These are phyloP conservation scores for Phainopepla nitens DNA, from an alignment of 2,113 vertebrate species.

Conservation along the genomic window DNA sequence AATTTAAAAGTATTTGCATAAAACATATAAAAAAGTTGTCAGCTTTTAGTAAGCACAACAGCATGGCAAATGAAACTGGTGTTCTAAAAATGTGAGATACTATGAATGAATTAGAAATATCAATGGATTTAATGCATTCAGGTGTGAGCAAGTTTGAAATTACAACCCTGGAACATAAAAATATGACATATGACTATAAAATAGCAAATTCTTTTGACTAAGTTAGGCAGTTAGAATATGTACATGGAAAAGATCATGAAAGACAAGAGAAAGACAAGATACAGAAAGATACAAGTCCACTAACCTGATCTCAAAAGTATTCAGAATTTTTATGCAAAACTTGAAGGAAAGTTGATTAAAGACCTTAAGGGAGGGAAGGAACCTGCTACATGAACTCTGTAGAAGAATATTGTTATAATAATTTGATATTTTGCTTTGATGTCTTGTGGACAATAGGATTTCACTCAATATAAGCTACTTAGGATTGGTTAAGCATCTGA, in stretches of 20 bases:
- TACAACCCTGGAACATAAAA: neutral
- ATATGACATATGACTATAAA: neutral
- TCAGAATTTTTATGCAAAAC: neutral
- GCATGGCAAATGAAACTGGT: neutral
- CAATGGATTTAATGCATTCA: neutral
- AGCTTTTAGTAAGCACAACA: neutral
- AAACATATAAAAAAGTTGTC: rapidly evolving
- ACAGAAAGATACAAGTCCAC: neutral
- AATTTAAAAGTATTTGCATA: neutral
- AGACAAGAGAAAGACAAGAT: neutral
- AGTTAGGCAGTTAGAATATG: neutral
- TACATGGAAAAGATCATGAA: neutral
- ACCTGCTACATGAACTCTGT: neutral
- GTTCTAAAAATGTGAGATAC: neutral
- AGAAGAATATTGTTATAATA: neutral
- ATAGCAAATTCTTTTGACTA: neutral
- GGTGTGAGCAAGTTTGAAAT: neutral
- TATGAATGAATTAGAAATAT: neutral
- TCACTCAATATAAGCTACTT: neutral
- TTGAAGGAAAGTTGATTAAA: neutral
- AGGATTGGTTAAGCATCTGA: neutral
- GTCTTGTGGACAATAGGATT: neutral
- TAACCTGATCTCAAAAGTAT: neutral
- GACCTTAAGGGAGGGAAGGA: neutral
- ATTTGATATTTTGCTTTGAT: neutral